phyloP scores from a whole-genome alignment of 35 echinoderm and acorn worm genomes.

The Ophiothrix spiculata region DNA sequence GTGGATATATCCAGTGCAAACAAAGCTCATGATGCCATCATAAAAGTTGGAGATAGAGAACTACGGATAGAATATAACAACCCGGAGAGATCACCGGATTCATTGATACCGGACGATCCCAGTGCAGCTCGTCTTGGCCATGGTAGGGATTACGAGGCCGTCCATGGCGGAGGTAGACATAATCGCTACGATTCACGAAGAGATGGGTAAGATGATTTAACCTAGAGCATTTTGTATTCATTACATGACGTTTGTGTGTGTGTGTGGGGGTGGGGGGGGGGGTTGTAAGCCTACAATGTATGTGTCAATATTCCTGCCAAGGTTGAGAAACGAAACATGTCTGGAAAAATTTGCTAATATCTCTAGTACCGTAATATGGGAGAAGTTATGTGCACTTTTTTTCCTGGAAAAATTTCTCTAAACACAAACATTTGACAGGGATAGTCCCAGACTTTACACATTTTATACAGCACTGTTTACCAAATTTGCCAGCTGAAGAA shows the following conservation, averaged over 20 bases:
- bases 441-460: too few relatives aligned
- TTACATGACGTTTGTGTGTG: background rate
- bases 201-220: slow-evolving; percentile 74
- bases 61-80: slow-evolving; percentile 97
- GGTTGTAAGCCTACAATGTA: background rate
- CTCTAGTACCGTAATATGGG: too few relatives aligned
- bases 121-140: slow-evolving; percentile 12
- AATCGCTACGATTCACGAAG: slow-evolving; percentile 76
- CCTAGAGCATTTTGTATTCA: too few relatives aligned
- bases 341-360: too few relatives aligned
- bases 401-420: too few relatives aligned
- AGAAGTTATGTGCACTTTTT: too few relatives aligned
- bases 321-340: too few relatives aligned
- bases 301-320: too few relatives aligned
- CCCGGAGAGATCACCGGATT: slow-evolving; percentile 74
- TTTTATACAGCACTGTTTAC: too few relatives aligned
- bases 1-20: slow-evolving; percentile 99
- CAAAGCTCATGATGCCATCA: slow-evolving; percentile 95
- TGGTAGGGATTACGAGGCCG: slow-evolving; percentile 71
- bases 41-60: slow-evolving; percentile 94
- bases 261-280: too few relatives aligned
- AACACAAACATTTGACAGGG: too few relatives aligned
- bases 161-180: slow-evolving; percentile 65
- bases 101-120: slow-evolving; percentile 47
- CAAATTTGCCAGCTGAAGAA: too few relatives aligned